These are phyloP conservation scores for Fulica atra DNA, from an alignment of 2,113 vertebrate species.

Conservation along the genomic window DNA sequence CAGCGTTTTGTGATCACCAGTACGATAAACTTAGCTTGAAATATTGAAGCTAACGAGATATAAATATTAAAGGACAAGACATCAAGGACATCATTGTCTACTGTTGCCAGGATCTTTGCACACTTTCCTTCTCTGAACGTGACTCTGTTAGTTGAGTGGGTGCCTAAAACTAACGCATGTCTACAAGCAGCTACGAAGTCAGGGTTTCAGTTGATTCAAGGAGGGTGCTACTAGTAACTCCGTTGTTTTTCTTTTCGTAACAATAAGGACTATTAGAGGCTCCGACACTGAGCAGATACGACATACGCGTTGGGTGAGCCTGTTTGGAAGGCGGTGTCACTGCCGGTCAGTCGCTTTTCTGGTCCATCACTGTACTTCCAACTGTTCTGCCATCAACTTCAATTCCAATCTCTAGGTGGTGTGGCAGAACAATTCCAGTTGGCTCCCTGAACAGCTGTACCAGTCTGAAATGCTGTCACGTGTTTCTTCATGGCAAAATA, in stretches of 20 bases:
- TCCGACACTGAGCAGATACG: background rate
- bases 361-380: conserved; percentile 64
- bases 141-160: background rate
- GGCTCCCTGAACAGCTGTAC: conserved; percentile 54
- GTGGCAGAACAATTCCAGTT: conserved; percentile 53
- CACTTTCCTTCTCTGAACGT: background rate
- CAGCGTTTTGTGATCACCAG: conserved; percentile 5
- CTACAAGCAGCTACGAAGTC: background rate
- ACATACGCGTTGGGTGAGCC: background rate
- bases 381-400: background rate
- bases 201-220: background rate
- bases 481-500: conserved; percentile 64
- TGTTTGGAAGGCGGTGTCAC: background rate
- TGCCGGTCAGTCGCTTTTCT: conserved; percentile 13
- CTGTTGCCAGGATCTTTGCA: conserved; percentile 2
- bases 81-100: background rate
- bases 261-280: background rate
- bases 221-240: background rate
- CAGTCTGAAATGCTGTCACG: conserved; percentile 51
- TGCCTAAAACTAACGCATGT: background rate
- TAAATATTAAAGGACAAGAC: conserved; percentile 16
- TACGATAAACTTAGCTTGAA: background rate
- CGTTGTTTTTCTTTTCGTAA: background rate
- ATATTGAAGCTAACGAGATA: conserved; percentile 23
- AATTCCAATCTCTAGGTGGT: conserved; percentile 36